Conservation (phyloP, 2,113 vertebrate species). For the Petrocephalus zakoni region DNA sequence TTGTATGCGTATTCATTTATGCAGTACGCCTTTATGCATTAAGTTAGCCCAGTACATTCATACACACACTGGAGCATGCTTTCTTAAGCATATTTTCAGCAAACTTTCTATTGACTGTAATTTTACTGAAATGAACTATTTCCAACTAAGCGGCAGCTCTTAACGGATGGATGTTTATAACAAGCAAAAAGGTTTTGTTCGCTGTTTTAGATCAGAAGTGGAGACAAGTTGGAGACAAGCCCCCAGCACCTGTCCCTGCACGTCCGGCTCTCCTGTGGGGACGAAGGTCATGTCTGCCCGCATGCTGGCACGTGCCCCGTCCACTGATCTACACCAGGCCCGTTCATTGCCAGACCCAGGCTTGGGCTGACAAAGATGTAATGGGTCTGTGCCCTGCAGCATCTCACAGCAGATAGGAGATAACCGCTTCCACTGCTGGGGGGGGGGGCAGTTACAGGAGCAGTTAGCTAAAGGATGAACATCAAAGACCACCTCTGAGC, state of each 20-base stretch:
- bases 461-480: conserved; percentile 28
- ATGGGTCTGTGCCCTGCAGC: not conserved
- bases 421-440: not conserved
- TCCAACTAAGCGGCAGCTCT: not conserved
- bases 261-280: not conserved
- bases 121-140: not conserved
- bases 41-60: not conserved
- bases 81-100: not conserved
- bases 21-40: not conserved
- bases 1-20: not conserved
- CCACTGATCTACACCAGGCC: not conserved
- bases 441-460: not conserved
- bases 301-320: not conserved
- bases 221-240: not conserved
- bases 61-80: not conserved
- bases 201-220: not conserved
- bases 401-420: not conserved
- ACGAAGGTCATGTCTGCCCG: not conserved
- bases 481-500: conserved; percentile 56
- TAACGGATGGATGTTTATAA: not conserved
- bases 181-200: not conserved
- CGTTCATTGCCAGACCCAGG: not conserved
- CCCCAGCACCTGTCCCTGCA: not conserved
- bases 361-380: not conserved
- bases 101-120: not conserved